phyloP scores from a whole-genome alignment of 2,797 vertebrate genomes.

The Otolemur crassicaudatus region DNA sequence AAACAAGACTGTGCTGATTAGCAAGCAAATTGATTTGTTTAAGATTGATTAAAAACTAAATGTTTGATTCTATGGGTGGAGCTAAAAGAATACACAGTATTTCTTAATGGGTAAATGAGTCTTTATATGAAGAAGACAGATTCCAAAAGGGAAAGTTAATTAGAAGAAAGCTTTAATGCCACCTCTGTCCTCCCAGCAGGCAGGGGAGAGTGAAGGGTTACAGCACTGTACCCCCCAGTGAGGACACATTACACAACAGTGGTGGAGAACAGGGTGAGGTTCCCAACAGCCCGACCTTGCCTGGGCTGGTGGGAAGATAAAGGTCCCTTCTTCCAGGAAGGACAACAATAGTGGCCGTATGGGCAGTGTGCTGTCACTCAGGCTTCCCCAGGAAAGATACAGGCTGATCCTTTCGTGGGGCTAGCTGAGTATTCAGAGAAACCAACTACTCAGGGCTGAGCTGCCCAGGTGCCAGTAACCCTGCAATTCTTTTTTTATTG shows the following conservation, averaged over 20 bases:
- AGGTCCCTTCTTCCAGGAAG: not conserved
- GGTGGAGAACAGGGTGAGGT: not conserved
- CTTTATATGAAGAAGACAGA: constrained; percentile 12
- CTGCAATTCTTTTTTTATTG: not conserved
- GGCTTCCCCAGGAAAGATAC: not conserved
- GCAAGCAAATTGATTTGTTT: not conserved
- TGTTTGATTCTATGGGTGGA: not conserved
- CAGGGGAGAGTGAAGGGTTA: not conserved
- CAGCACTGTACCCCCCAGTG: accelerated
- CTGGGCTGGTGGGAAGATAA: not conserved
- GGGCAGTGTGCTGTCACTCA: not conserved
- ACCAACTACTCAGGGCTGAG: not conserved
- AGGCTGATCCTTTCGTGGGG: not conserved
- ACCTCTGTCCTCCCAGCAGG: not conserved
- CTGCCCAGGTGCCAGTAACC: not conserved
- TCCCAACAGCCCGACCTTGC: not conserved
- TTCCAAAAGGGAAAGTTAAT: not conserved
- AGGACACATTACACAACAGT: not conserved
- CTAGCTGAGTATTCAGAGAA: not conserved
- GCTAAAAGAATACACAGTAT: not conserved
- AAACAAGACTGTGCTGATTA: not conserved
- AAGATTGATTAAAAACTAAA: not conserved
- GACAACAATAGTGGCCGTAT: not conserved
- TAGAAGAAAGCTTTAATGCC: not conserved
- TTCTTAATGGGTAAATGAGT: not conserved